phyloP scores from a whole-genome alignment of 2,888 invertebrate genomes.

The Spisula solida region DNA sequence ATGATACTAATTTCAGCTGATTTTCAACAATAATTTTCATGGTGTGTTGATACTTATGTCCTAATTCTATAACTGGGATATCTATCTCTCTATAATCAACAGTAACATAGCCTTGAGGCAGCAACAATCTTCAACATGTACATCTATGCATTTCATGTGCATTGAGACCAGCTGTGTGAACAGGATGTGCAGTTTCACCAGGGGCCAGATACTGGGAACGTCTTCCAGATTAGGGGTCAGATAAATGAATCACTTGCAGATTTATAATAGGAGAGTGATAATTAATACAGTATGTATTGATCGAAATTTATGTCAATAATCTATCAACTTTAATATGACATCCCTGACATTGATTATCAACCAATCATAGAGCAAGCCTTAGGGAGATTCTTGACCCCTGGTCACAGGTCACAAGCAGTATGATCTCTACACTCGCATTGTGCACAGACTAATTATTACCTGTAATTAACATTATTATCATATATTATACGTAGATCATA shows the following conservation, averaged over 20 bases:
- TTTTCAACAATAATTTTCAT: no score
- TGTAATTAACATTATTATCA: conserved; percentile 4
- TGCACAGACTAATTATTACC: neutral
- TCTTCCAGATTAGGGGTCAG: no score
- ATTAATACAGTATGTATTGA: conserved; percentile 5
- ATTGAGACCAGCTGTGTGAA: neutral
- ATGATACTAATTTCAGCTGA: no score
- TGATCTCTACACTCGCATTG: neutral
- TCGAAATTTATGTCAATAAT: conserved; percentile 17
- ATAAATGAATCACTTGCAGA: neutral
- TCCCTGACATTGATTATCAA: conserved; percentile 41
- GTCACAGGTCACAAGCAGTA: conserved; percentile 28
- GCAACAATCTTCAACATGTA: neutral
- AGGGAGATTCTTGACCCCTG: conserved; percentile 40
- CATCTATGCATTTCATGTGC: neutral
- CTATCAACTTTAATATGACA: conserved; percentile 45
- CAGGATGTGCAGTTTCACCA: neutral
- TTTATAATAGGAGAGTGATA: neutral
- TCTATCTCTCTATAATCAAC: no score
- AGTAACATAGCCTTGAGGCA: neutral
- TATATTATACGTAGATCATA: neutral
- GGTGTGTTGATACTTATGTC: no score
- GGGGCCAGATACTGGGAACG: neutral
- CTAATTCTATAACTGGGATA: no score
- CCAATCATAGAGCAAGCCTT: conserved; percentile 22